phyloP scores from a whole-genome alignment of 2,888 invertebrate species.

The Troglohyphantes excavatus region DNA sequence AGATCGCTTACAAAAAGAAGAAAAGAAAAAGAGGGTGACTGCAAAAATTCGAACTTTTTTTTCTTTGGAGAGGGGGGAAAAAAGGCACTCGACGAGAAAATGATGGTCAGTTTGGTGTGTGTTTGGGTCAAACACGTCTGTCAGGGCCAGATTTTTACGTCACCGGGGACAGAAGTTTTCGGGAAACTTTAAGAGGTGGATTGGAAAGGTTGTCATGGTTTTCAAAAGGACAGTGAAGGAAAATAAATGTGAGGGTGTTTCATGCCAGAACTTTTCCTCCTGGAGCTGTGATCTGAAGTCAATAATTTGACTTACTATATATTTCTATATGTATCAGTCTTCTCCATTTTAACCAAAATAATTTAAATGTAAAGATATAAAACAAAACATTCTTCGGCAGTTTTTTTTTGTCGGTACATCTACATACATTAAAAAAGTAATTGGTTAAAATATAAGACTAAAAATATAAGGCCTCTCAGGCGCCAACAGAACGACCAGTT shows the following conservation, averaged over 20 bases:
- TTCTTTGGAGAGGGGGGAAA: background rate
- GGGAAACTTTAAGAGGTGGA: background rate
- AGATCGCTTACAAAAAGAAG: background rate
- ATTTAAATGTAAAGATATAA: too few relatives aligned
- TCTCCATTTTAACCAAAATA: too few relatives aligned
- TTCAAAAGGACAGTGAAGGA: background rate
- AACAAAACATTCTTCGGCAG: too few relatives aligned
- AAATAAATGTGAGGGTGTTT: background rate
- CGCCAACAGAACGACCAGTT: too few relatives aligned
- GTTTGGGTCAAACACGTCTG: background rate
- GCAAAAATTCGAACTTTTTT: background rate
- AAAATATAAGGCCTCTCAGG: too few relatives aligned
- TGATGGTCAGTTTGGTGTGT: slow-evolving; percentile 12
- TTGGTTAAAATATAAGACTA: too few relatives aligned
- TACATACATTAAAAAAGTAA: too few relatives aligned
- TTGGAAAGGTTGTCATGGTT: slow-evolving; percentile 1
- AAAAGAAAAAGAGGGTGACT: background rate
- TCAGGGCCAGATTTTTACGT: slow-evolving; percentile 19
- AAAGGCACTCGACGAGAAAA: background rate
- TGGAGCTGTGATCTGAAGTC: too few relatives aligned
- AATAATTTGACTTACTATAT: too few relatives aligned
- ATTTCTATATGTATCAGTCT: too few relatives aligned
- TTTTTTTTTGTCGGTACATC: too few relatives aligned
- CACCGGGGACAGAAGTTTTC: background rate
- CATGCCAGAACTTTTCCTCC: background rate